Percentiles rank a stretch among this genome's conserved stretches.
Conservation (phyloP, 1,140 invertebrate genomes). For the Arctopsyche grandis region DNA sequence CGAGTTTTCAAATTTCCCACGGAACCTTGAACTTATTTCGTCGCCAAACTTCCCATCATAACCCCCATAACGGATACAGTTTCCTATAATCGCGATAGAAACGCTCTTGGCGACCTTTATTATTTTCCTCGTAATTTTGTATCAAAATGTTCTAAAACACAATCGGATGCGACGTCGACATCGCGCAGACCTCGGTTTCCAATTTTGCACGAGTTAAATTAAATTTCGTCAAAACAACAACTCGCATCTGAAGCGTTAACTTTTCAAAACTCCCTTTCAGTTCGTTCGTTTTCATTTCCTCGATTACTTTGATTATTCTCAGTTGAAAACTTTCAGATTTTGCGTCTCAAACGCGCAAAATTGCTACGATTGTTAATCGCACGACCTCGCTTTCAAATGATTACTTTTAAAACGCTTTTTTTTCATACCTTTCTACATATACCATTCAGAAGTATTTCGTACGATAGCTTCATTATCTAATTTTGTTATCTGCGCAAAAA, state of each 20-base stretch:
- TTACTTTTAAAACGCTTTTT: no score
- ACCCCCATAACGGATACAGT: neutral
- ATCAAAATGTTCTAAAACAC: neutral
- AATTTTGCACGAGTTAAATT: neutral
- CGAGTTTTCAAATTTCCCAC: slow-evolving; percentile 7
- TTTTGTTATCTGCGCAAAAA: no score
- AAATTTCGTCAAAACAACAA: neutral
- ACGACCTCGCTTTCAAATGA: no score
- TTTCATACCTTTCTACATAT: no score
- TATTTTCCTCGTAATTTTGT: neutral
- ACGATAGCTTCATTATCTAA: no score
- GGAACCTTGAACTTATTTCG: slow-evolving; percentile 16
- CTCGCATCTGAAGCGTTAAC: neutral
- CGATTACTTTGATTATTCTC: neutral
- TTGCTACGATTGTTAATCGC: no score
- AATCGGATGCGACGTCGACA: neutral
- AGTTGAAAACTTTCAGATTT: neutral
- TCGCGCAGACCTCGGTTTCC: neutral
- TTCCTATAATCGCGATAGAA: neutral
- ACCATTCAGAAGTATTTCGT: no score
- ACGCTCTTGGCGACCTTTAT: neutral
- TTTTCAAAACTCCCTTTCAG: neutral
- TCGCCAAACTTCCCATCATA: neutral
- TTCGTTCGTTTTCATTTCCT: neutral
- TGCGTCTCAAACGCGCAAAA: neutral